Base-by-base conservation (phyloP, 2,797 vertebrate genomes). In the Sebastes melanostomus region DNA sequence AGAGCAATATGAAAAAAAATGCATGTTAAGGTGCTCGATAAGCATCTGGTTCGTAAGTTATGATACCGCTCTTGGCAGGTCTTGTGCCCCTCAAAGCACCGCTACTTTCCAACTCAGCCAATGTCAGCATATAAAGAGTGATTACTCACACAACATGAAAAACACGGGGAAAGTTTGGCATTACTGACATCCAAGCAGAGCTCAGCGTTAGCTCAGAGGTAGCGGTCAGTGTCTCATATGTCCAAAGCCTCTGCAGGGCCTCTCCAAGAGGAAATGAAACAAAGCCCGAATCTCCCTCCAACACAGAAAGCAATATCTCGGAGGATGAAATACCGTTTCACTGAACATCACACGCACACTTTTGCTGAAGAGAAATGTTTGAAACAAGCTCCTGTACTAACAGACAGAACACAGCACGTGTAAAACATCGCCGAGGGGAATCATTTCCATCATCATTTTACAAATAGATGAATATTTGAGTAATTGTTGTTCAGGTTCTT, bases 251-350 rank as follows among this genome's bases (percentile, higher is more conserved):
- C 6, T 38, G 10, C 34, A 38, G 68, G 63, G 87, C 61, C 27
- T 82, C 73, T 34, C 25, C 16, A n/a, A 52, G 84, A 85, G 85
- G 78, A 92, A 89, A 88, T 92, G 73, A 87, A 92, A 86, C 58
- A 66, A 62, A 86, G 75, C 30, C 66, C 5, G 25, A 78, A 25
- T 73, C 34, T 72, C 66, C 32, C 50, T 61, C 46, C 0, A 25
- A 80, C 77, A 87, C 72, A 74, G 61, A 84, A 74, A 70, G 50
- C 55, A 85, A 82, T 85, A 83, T 83, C 24, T 60, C 16, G 30
- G 29, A 72, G 76, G 74, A 79, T 59, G 11, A 72, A 72, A 69
- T 29, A 8, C 7, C 25, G 10, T 69, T 87, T 82, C 42, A 22
- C 42, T 60, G 56, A 77, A 46, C 29, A 38, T 67, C 73, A 73